Percentiles rank a stretch among this genome's conserved stretches.
phyloP scores from a whole-genome alignment of 2,888 invertebrate genomes.

The Limnephilus marmoratus region DNA sequence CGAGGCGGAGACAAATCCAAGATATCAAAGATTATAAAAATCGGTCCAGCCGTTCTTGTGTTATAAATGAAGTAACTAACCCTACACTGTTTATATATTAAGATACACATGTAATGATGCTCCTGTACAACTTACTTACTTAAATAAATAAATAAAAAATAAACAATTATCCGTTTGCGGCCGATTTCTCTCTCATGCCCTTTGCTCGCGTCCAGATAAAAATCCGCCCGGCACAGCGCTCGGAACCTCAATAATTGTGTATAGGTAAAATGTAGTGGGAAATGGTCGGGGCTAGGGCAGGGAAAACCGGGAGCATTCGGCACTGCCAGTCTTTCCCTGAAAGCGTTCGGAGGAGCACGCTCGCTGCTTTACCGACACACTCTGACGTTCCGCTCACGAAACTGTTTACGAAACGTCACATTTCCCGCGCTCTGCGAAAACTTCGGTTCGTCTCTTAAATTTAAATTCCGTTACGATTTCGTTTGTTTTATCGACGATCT shows the following conservation, averaged over 20 bases:
- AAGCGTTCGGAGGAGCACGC: conserved; percentile 4
- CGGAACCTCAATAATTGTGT: conserved; percentile 44
- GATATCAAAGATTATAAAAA: no score
- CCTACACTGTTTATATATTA: no score
- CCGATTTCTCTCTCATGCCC: neutral
- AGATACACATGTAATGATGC: no score
- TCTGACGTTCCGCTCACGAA: neutral
- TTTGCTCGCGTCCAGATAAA: conserved; percentile 36
- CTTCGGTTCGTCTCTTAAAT: neutral
- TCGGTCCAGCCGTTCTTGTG: no score
- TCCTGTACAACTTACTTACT: no score
- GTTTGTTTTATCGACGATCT: neutral
- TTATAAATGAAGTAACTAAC: no score
- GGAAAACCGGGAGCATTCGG: neutral
- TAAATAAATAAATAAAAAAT: neutral
- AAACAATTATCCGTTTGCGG: conserved; percentile 11
- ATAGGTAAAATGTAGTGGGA: conserved; percentile 42
- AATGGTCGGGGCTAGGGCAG: conserved; percentile 7
- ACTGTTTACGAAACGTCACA: conserved; percentile 20
- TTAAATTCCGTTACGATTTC: neutral
- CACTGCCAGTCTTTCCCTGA: conserved; percentile 16
- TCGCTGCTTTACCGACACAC: neutral
- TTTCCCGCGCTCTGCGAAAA: conserved; percentile 10
- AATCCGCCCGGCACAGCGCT: conserved; percentile 18
- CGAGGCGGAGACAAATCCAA: no score